Conservation (phyloP, 2,888 invertebrate genomes). For the Hedya salicella region DNA sequence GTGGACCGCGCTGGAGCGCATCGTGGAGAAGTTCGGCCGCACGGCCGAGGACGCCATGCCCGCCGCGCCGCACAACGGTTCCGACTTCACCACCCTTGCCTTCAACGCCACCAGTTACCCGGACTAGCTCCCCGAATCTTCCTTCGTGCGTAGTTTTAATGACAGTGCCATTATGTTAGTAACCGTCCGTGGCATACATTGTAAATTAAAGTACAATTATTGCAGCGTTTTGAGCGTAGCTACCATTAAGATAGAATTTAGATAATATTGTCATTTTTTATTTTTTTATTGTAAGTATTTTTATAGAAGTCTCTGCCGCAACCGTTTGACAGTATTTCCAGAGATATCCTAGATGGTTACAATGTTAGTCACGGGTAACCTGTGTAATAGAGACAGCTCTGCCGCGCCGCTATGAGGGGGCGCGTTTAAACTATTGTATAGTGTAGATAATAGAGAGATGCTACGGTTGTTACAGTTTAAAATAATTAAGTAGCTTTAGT, state of each 20-base stretch:
- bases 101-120: conserved; percentile 27
- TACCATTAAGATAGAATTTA: conserved; percentile 36
- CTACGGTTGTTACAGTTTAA: conserved; percentile 48
- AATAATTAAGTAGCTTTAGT: conserved; percentile 47
- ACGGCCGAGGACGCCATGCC: conserved; percentile 33
- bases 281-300: conserved; percentile 36
- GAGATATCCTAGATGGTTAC: conserved; percentile 43
- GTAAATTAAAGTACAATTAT: conserved; percentile 50
- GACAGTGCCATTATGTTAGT: conserved; percentile 60
- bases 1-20: conserved; percentile 87
- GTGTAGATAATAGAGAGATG: conserved; percentile 41
- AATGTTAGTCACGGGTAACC: conserved; percentile 44
- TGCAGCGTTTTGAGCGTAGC: conserved; percentile 32
- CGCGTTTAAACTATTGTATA: conserved; percentile 30
- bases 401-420: conserved; percentile 54
- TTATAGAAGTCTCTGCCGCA: conserved; percentile 30
- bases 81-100: conserved; percentile 35
- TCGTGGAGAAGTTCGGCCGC: conserved; percentile 84
- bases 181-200: conserved; percentile 56
- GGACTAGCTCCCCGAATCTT: not conserved
- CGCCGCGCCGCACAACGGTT: conserved; percentile 45
- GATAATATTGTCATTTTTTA: conserved; percentile 30
- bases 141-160: conserved; percentile 33
- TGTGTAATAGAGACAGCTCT: conserved; percentile 49
- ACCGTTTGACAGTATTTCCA: conserved; percentile 39